Percentiles rank a stretch among this genome's conserved stretches.
Evolutionary conservation across 2,888 invertebrate genomes (phyloP).

Genomic region (Tachystola acroxantha): DNA sequence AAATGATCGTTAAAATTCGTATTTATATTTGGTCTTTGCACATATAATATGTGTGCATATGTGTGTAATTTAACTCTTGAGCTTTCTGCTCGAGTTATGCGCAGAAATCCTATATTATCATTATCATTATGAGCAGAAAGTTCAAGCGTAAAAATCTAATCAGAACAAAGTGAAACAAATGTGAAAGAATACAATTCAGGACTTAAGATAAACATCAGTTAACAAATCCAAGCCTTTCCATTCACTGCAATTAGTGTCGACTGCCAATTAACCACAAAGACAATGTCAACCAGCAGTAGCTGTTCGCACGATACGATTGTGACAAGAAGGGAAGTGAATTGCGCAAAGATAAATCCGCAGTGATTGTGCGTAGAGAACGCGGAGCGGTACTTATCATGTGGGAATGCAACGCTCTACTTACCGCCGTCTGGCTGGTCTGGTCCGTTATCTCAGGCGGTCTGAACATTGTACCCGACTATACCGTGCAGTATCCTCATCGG

Average conservation of each 20-base stretch:
- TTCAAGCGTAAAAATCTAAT: too few species aligned
- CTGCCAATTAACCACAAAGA: neutral
- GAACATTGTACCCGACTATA: slow-evolving; percentile 16
- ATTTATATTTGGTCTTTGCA: too few species aligned
- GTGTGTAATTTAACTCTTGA: too few species aligned
- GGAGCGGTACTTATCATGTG: slow-evolving; percentile 53
- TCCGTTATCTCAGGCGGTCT: slow-evolving; percentile 38
- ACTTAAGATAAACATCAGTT: neutral
- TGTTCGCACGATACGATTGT: slow-evolving; percentile 38
- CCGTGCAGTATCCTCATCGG: too few species aligned
- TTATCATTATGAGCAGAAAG: too few species aligned
- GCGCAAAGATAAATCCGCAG: slow-evolving; percentile 49
- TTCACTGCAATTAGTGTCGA: neutral
- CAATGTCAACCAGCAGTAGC: neutral
- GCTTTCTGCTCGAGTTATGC: too few species aligned
- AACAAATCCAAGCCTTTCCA: neutral
- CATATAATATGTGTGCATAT: too few species aligned
- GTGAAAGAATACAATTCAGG: too few species aligned
- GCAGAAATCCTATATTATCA: too few species aligned
- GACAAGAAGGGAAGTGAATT: slow-evolving; percentile 44
- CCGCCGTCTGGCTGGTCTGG: slow-evolving; percentile 32
- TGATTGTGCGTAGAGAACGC: slow-evolving; percentile 48
- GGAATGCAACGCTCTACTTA: slow-evolving; percentile 68
- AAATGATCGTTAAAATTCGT: too few species aligned
- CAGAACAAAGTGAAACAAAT: too few species aligned